Conservation (phyloP, 2,113 vertebrate genomes). For the Echinops telfairi region DNA sequence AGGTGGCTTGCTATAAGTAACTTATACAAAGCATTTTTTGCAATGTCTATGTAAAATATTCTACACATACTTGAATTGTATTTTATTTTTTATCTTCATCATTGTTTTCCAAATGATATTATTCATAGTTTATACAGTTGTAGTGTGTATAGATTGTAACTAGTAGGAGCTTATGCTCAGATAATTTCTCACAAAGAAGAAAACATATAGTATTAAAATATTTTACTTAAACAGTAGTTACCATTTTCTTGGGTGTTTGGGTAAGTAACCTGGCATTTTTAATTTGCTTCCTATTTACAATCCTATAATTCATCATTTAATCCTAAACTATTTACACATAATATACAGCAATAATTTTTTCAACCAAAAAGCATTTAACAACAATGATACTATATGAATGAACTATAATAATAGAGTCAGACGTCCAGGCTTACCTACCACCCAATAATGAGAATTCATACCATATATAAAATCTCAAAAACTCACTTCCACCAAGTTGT, state of each 20-base stretch:
- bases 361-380: background rate
- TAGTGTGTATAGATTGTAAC: background rate
- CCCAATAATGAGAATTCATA: too few species aligned
- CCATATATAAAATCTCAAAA: too few species aligned
- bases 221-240: background rate
- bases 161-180: background rate
- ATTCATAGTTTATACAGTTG: background rate
- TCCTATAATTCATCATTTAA: background rate
- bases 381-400: too few species aligned
- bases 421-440: too few species aligned
- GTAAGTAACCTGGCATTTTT: background rate
- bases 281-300: background rate
- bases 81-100: background rate
- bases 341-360: background rate
- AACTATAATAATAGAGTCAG: too few species aligned
- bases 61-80: background rate
- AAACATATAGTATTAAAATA: conserved; percentile 41
- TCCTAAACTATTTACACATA: background rate
- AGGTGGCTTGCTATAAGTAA: background rate
- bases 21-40: background rate
- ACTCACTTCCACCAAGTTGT: too few species aligned
- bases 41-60: background rate
- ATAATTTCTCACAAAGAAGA: background rate
- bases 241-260: background rate
- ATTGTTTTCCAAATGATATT: background rate